Conservation (phyloP, 2,797 vertebrate species). For the Chloroceryle inda region DNA sequence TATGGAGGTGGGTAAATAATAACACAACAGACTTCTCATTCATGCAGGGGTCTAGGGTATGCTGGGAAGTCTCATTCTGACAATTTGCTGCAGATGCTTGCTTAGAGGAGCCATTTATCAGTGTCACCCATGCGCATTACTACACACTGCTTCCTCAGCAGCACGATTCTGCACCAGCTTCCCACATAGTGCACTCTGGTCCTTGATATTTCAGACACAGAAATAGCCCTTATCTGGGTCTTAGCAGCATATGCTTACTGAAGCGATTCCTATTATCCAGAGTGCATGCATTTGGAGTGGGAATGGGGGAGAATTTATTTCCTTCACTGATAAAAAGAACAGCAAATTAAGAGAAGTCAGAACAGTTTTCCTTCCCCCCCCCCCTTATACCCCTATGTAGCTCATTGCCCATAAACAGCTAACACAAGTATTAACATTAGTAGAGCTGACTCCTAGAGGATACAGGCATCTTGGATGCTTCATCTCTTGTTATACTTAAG, state of each 20-base stretch:
- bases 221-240: constrained; percentile 52
- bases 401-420: not conserved
- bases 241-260: not conserved
- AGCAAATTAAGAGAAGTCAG: constrained; percentile 7
- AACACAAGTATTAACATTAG: constrained; percentile 40
- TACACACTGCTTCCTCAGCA: not conserved
- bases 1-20: constrained; percentile 37
- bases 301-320: not conserved
- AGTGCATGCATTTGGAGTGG: not conserved
- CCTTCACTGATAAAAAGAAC: not conserved
- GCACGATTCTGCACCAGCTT: constrained; percentile 13
- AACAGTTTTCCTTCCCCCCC: not conserved
- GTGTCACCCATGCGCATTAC: constrained; percentile 33
- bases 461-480: constrained; percentile 44
- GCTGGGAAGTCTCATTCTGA: constrained; percentile 47
- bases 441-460: constrained; percentile 43
- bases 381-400: not conserved
- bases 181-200: not conserved
- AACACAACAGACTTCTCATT: constrained; percentile 52
- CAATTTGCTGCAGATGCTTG: constrained; percentile 45
- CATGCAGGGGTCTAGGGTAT: constrained; percentile 37
- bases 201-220: constrained; percentile 45
- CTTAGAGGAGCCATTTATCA: constrained; percentile 66
- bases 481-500: constrained; percentile 51
- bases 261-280: constrained; percentile 27